phyloP scores from a whole-genome alignment of 2,113 vertebrate genomes.

The Charina bottae region DNA sequence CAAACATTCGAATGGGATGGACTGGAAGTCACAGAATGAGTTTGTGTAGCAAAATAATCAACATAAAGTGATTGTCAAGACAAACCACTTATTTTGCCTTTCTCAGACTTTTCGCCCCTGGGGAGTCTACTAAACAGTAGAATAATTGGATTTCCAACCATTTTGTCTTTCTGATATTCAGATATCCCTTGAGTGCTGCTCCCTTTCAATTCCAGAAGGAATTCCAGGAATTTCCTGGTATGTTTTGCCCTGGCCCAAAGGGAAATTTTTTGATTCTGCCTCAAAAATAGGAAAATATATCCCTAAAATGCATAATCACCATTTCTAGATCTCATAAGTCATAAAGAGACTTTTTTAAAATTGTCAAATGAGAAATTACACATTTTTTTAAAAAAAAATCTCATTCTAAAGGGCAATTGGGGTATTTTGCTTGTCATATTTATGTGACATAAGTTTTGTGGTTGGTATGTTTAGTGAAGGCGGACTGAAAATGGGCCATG shows the following conservation, averaged over 20 bases:
- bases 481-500: not conserved
- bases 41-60: not conserved
- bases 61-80: not conserved
- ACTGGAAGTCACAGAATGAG: not conserved
- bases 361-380: not conserved
- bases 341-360: not conserved
- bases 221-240: not conserved
- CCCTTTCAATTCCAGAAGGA: not conserved
- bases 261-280: not conserved
- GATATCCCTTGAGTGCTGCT: not conserved
- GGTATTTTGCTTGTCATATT: not conserved
- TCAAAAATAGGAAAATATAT: not conserved
- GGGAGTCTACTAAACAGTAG: not conserved
- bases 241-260: not conserved
- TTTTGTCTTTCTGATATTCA: not conserved
- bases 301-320: not conserved
- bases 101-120: not conserved
- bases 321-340: not conserved
- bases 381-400: not conserved
- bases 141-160: not conserved
- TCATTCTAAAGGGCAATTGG: not conserved
- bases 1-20: accelerated
- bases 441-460: not conserved
- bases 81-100: not conserved
- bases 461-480: not conserved